A percentile compares a stretch with the other conserved stretches of the same genome.
Evolutionary conservation across 2,888 invertebrate genomes (phyloP).

Genomic region (Eumacrocentrus americanus): DNA sequence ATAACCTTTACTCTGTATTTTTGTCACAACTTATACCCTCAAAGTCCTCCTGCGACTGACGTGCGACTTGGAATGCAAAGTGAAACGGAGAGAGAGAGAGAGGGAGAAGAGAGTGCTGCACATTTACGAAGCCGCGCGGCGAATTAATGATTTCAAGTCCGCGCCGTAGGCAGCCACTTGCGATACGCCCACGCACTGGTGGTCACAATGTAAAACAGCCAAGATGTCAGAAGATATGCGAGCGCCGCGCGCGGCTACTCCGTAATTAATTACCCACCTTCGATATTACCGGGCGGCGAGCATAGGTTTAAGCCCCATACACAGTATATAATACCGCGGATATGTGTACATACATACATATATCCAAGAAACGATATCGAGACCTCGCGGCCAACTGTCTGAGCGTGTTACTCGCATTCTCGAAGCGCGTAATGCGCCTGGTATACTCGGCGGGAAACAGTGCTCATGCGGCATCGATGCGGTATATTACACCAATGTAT

Average conservation of each 20-base stretch:
- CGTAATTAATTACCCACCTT: constrained; percentile 51
- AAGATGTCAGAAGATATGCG: constrained; percentile 50
- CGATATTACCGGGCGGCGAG: constrained; percentile 41
- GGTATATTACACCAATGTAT: too few species aligned
- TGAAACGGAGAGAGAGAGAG: too few species aligned
- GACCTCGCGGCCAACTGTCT: background rate
- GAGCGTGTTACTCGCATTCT: constrained; percentile 10
- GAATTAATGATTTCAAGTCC: constrained; percentile 49
- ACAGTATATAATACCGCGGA: too few species aligned
- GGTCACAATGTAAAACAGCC: constrained; percentile 48
- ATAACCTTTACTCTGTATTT: too few species aligned
- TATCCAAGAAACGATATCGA: too few species aligned
- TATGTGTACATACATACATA: background rate
- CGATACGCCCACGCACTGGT: constrained; percentile 49
- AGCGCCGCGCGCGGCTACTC: constrained; percentile 41
- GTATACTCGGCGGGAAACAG: too few species aligned
- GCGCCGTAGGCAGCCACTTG: constrained; percentile 43
- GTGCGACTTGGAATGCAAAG: too few species aligned
- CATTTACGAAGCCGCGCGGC: constrained; percentile 14
- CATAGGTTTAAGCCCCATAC: constrained; percentile 4
- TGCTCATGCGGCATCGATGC: background rate
- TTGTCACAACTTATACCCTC: too few species aligned
- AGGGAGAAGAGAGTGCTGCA: too few species aligned
- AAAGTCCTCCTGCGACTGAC: too few species aligned
- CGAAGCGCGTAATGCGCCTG: background rate